Percentiles rank a stretch among this genome's conserved stretches.
phyloP scores from a whole-genome alignment of 2,888 invertebrate genomes.

The Pemphredon lugubris region DNA sequence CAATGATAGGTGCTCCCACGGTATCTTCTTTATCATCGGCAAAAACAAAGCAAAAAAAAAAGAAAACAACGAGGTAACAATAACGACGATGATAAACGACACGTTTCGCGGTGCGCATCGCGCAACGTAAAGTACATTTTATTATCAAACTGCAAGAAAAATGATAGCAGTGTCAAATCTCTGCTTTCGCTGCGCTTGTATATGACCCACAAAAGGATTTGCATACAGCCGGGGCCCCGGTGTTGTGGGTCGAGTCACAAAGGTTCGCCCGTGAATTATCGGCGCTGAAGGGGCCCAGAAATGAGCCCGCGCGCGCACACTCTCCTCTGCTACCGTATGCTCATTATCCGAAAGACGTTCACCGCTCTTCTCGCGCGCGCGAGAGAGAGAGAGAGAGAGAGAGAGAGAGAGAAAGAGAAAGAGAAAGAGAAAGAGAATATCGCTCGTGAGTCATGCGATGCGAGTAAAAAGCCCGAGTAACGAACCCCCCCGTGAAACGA shows the following conservation, averaged over 20 bases:
- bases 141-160: slow-evolving; percentile 39
- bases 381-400: too few species aligned
- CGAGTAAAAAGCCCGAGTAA: slow-evolving; percentile 54
- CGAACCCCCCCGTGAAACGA: slow-evolving; percentile 34
- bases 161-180: slow-evolving; percentile 54
- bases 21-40: too few species aligned
- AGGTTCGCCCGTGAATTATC: slow-evolving; percentile 50
- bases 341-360: slow-evolving; percentile 52
- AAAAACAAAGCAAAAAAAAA: too few species aligned
- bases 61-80: too few species aligned
- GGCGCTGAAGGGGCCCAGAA: slow-evolving; percentile 45
- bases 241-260: slow-evolving; percentile 9
- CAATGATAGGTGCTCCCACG: too few species aligned
- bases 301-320: slow-evolving; percentile 39
- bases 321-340: slow-evolving; percentile 55
- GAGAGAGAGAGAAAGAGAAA: too few species aligned
- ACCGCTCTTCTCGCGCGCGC: too few species aligned
- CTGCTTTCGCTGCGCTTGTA: slow-evolving; percentile 53
- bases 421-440: too few species aligned
- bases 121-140: slow-evolving; percentile 34
- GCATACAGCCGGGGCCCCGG: slow-evolving; percentile 15
- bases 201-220: slow-evolving; percentile 60
- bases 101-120: not conserved
- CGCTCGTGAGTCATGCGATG: slow-evolving; percentile 60
- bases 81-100: not conserved